Percentiles rank a stretch among this genome's conserved stretches.
phyloP scores from a whole-genome alignment of 23 tunicate species.

The Phallusia fumigata region DNA sequence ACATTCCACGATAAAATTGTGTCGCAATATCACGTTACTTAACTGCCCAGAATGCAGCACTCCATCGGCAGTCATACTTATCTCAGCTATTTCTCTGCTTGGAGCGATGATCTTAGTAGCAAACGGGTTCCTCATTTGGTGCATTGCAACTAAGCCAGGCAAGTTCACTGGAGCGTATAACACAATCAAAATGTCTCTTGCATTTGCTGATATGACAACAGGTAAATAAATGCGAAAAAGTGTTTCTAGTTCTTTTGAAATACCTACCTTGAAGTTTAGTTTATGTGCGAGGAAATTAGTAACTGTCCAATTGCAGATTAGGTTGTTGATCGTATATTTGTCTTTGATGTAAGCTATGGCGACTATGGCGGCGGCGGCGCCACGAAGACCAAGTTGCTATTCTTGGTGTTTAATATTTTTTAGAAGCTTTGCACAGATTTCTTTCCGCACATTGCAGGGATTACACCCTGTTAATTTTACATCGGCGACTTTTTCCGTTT shows the following conservation, averaged over 20 bases:
- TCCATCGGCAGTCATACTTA: neutral
- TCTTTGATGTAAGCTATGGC: no score
- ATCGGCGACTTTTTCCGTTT: neutral
- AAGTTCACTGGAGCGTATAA: neutral
- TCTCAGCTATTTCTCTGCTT: neutral
- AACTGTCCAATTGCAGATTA: neutral
- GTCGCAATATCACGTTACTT: neutral
- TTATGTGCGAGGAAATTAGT: no score
- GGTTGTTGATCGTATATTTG: no score
- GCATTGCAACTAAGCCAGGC: neutral
- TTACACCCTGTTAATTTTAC: no score
- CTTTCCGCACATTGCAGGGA: no score
- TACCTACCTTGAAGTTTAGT: no score
- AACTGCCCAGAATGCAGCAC: neutral
- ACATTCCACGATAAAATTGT: neutral
- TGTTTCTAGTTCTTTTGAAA: neutral
- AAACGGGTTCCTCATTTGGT: neutral
- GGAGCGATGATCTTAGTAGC: neutral
- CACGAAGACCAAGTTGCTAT: no score
- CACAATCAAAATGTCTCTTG: neutral
- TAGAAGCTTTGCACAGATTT: no score
- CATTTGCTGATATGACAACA: neutral
- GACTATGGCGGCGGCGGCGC: no score
- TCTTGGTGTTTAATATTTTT: no score
- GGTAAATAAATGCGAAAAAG: neutral